Evolutionary conservation across 2,797 vertebrate species (phyloP).

Genomic region (Cottoperca gobio): DNA sequence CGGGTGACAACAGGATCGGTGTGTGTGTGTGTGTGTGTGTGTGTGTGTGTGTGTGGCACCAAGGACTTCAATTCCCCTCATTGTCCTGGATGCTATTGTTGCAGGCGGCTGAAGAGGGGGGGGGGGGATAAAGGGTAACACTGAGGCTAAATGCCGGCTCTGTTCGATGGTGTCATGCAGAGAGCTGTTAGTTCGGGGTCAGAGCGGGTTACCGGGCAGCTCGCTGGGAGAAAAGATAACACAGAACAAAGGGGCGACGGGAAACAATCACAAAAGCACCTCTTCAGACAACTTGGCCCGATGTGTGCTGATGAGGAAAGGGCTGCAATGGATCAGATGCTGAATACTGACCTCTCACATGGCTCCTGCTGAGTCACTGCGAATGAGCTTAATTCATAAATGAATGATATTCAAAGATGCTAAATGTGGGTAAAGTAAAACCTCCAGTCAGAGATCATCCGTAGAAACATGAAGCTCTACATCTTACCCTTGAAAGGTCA

Average conservation of each 20-base stretch:
- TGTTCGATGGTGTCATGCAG: slow-evolving; percentile 82
- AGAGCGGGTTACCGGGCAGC: slow-evolving; percentile 60
- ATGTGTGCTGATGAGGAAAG: slow-evolving; percentile 39
- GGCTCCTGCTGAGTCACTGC: slow-evolving; percentile 25
- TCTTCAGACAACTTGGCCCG: slow-evolving; percentile 57
- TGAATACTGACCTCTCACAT: neutral
- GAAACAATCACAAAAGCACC: slow-evolving; percentile 75
- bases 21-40: slow-evolving; percentile 26
- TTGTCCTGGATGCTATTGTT: slow-evolving; percentile 77
- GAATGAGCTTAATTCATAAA: slow-evolving; percentile 13
- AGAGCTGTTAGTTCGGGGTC: slow-evolving; percentile 74
- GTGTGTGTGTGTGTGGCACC: slow-evolving; percentile 40
- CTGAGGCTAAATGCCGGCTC: slow-evolving; percentile 76
- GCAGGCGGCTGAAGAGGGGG: slow-evolving; percentile 36
- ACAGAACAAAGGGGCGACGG: slow-evolving; percentile 79
- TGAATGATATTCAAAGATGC: neutral
- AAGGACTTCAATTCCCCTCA: slow-evolving; percentile 66
- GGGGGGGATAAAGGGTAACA: slow-evolving; percentile 27
- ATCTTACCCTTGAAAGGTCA: neutral
- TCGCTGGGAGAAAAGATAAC: slow-evolving; percentile 67
- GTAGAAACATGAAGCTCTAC: neutral
- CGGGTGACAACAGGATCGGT: slow-evolving; percentile 51
- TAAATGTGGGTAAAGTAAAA: neutral
- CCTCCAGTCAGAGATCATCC: neutral
- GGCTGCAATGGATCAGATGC: slow-evolving; percentile 18